Conservation (phyloP, 2,113 vertebrate genomes). For the Casuarius casuarius region DNA sequence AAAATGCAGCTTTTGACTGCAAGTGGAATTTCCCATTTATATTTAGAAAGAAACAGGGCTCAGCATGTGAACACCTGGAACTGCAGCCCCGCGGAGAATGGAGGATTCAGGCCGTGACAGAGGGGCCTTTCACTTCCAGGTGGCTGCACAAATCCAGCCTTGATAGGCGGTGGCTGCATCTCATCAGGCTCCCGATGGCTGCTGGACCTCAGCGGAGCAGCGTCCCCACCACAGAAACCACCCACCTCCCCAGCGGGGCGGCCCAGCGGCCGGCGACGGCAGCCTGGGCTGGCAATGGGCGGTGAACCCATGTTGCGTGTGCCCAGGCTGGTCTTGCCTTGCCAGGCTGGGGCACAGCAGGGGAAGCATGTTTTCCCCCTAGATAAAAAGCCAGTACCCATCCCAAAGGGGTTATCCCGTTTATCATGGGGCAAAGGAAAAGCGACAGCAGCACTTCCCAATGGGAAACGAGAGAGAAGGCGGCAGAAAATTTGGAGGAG, state of each 20-base stretch:
- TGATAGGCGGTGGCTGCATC: not conserved
- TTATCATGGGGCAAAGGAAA: not conserved
- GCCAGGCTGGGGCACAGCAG: not conserved
- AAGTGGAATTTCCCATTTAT: constrained; percentile 51
- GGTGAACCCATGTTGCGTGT: not conserved
- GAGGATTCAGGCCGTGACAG: constrained; percentile 27
- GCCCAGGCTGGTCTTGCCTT: not conserved
- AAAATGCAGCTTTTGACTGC: not conserved
- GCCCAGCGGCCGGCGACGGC: not conserved
- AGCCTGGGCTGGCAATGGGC: not conserved
- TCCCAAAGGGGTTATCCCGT: not conserved
- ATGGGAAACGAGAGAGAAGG: rapidly evolving
- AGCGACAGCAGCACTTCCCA: not conserved
- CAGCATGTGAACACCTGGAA: not conserved
- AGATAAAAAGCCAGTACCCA: too few species aligned
- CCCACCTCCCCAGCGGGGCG: not conserved
- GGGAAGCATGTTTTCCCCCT: not conserved
- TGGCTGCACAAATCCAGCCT: constrained; percentile 18
- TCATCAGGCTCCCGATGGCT: not conserved
- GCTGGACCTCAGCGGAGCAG: not conserved
- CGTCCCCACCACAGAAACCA: not conserved
- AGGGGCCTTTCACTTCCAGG: constrained; percentile 28
- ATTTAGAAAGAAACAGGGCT: not conserved
- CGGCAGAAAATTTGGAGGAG: not conserved
- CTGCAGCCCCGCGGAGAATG: not conserved